phyloP scores from a whole-genome alignment of 2,888 invertebrate species.

The Orthonychiurus folsomi region DNA sequence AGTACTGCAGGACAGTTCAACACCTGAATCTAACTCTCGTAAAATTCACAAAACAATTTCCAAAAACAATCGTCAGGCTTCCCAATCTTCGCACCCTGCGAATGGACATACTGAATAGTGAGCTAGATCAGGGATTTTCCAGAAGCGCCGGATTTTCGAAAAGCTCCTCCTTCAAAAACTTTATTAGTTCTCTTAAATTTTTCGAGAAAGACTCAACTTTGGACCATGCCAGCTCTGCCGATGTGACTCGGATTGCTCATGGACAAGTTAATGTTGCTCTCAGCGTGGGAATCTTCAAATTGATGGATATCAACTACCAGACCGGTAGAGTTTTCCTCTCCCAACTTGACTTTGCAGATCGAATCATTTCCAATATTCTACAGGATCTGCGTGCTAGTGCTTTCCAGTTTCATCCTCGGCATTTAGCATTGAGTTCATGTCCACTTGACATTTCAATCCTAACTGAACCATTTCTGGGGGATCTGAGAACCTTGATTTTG shows the following conservation, averaged over 20 bases:
- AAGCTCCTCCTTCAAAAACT: background rate
- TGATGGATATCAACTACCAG: background rate
- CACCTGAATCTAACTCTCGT: background rate
- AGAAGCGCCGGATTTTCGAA: background rate
- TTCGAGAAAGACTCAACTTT: background rate
- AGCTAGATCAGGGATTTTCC: background rate
- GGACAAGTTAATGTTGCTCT: background rate
- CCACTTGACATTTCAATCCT: background rate
- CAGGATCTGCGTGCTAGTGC: too few species aligned
- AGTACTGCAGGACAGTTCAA: background rate
- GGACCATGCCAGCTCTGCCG: background rate
- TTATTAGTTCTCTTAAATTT: background rate
- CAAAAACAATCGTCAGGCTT: background rate
- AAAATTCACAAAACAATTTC: background rate
- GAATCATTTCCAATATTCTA: background rate
- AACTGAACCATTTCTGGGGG: background rate
- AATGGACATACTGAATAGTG: background rate
- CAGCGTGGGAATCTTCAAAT: slow-evolving; percentile 1
- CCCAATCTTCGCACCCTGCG: background rate
- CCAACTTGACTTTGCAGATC: background rate
- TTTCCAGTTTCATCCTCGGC: background rate
- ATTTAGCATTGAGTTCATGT: slow-evolving; percentile 4
- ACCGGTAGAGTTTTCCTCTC: background rate
- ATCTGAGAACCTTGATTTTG: background rate
- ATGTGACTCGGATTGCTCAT: background rate